Percentiles rank a stretch among this genome's conserved stretches.
phyloP scores from a whole-genome alignment of 2,888 invertebrate species.

The Dugesia japonica region DNA sequence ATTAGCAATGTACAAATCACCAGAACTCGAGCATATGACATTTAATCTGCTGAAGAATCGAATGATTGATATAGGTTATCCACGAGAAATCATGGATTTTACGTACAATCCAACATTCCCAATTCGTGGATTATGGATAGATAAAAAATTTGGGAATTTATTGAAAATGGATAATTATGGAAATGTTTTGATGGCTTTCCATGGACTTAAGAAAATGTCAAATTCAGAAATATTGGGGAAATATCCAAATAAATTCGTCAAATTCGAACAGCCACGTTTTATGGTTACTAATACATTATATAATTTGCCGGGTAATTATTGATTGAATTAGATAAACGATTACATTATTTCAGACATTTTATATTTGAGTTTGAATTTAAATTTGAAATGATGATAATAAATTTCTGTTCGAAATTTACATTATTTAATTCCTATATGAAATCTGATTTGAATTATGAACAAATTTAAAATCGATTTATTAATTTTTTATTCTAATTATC shows the following conservation, averaged over 20 bases:
- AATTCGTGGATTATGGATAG: slow-evolving; percentile 65
- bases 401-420: no score
- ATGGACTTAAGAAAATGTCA: slow-evolving; percentile 71
- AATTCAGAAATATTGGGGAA: slow-evolving; percentile 82
- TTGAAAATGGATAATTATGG: slow-evolving; percentile 85
- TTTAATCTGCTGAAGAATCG: slow-evolving; percentile 79
- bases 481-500: no score
- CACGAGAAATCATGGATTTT: slow-evolving; percentile 73
- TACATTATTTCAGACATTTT: no score
- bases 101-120: slow-evolving; percentile 90
- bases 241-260: slow-evolving; percentile 91
- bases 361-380: no score
- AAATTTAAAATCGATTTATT: no score
- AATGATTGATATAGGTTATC: slow-evolving; percentile 74
- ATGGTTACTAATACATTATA: slow-evolving; percentile 90
- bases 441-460: no score
- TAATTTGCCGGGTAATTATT: slow-evolving; percentile 63
- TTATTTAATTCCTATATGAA: no score
- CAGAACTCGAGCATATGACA: slow-evolving; percentile 80
- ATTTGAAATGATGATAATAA: no score
- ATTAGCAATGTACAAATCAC: slow-evolving; percentile 88
- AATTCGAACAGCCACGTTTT: slow-evolving; percentile 76
- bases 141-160: slow-evolving; percentile 80
- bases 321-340: no score
- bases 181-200: slow-evolving; percentile 87